Base-by-base conservation (phyloP, 2,113 vertebrate genomes). In the Prunella himalayana region DNA sequence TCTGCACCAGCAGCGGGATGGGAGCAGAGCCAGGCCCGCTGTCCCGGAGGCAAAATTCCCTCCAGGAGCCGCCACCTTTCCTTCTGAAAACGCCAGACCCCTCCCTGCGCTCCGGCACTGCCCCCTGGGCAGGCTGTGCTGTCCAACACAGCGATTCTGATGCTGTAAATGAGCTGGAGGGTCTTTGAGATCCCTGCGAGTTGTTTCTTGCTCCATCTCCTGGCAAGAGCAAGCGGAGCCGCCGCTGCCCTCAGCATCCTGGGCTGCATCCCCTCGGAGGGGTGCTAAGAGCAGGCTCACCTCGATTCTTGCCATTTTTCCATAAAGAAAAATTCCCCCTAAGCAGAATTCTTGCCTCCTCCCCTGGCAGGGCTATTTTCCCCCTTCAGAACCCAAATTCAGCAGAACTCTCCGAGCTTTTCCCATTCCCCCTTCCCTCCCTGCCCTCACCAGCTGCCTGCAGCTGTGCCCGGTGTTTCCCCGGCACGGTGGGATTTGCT, bases 61-160 rank as follows among this genome's bases (percentile, higher is more conserved):
- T 21, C 20, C 31, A 11, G 20, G 37, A 42, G 42, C 56, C 82
- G 1, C 9, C 59, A 2, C 39, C 15, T 30, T 45, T 16, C 25
- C 41, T 37, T 45, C 7, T 7, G 3, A 2, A 31, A 44, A 25
- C 3, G 2, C 11, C 4, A 2, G 15, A 23, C 27, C 41, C 85
- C 12, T 13, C 49, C 42, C 15, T 6, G n/a, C 0, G 15, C 15
- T 20, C 5, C 15, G 2, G 2, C 31, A 0, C 39, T 20, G 19
- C 66, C 21, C 15, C 63, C 73, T 1, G 5, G 41, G 20, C 57
- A 24, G 73, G 23, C 44, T 33, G 41, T 0, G 4, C 41, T 19
- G 27, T 21, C 41, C 66, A 2, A 0, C 2, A 9, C 28, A 1
- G 27, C 0, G 15, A 0, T 9, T 65, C 56, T 37, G 8, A 8